Percentiles rank a stretch among this genome's conserved stretches.
These are phyloP conservation scores for Suncus etruscus DNA, from an alignment of 2,113 vertebrate species.

Conservation along the genomic window DNA sequence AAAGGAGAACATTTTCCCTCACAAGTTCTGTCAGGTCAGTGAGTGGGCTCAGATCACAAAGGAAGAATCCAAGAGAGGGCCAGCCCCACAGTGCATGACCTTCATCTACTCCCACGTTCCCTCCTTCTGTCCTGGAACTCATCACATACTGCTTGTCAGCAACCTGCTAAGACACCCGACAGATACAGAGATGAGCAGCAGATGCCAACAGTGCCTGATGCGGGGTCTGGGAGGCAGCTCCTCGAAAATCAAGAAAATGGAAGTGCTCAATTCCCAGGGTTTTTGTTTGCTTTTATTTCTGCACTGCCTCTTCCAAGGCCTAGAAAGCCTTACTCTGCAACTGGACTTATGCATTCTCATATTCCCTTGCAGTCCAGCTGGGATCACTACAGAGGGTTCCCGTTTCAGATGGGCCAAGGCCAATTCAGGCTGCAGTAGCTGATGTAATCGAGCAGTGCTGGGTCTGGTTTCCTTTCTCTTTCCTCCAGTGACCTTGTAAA, in stretches of 20 bases:
- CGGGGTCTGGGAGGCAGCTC: not conserved
- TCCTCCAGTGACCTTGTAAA: conserved; percentile 66
- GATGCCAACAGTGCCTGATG: not conserved
- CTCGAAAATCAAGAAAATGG: not conserved
- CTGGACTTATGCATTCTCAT: conserved; percentile 3
- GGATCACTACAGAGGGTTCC: not conserved
- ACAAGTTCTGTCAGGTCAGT: not conserved
- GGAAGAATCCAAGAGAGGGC: not conserved
- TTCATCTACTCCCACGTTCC: not conserved
- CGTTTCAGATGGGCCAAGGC: conserved; percentile 49
- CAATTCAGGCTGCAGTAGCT: conserved; percentile 21
- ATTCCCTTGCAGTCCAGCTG: conserved; percentile 30
- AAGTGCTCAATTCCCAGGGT: not conserved
- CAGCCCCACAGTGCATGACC: not conserved
- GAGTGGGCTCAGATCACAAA: not conserved
- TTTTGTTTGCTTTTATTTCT: not conserved
- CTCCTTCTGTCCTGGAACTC: conserved; percentile 19
- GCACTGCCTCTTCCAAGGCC: not conserved
- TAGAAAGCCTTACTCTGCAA: conserved; percentile 35
- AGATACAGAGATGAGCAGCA: not conserved
- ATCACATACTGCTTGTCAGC: not conserved
- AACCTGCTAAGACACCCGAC: not conserved
- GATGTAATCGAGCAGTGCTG: conserved; percentile 19
- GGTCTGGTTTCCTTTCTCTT: conserved; percentile 1
- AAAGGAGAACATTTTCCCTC: not conserved